Percentiles rank a stretch among this genome's conserved stretches.
Evolutionary conservation across 53 echinoderm and acorn worm species (phyloP).

Genomic region (Stichopus horrens): DNA sequence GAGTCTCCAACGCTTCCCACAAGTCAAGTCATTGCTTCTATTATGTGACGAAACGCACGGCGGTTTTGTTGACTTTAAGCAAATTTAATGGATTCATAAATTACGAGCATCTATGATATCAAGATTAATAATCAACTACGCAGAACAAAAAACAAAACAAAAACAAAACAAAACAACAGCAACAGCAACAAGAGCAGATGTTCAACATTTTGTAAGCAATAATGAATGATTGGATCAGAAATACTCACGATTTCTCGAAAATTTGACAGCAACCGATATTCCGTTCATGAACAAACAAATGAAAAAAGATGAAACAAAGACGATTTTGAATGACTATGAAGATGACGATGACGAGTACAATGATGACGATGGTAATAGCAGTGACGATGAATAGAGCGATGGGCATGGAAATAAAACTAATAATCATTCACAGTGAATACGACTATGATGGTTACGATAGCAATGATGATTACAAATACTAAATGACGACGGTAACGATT

Average conservation of each 20-base stretch:
- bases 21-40: too few relatives aligned
- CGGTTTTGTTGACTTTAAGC: too few relatives aligned
- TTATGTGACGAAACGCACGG: too few relatives aligned
- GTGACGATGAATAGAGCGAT: not conserved
- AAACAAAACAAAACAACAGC: too few relatives aligned
- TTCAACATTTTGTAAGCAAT: not conserved
- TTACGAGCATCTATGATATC: not conserved
- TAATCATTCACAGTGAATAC: not conserved
- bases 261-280: not conserved
- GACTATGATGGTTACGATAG: not conserved
- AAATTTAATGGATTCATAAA: too few relatives aligned
- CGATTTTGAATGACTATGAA: not conserved
- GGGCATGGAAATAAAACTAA: too few relatives aligned
- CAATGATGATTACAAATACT: not conserved
- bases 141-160: not conserved
- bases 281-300: not conserved
- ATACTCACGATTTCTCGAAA: not conserved
- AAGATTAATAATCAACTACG: slow-evolving; percentile 12
- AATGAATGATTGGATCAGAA: not conserved
- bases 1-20: too few relatives aligned
- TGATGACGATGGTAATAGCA: not conserved
- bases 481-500: not conserved
- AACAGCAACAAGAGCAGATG: not conserved
- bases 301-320: too few relatives aligned
- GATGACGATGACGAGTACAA: not conserved